Evolutionary conservation across 1,140 invertebrate genomes (phyloP).

Genomic region (Asobara japonica): DNA sequence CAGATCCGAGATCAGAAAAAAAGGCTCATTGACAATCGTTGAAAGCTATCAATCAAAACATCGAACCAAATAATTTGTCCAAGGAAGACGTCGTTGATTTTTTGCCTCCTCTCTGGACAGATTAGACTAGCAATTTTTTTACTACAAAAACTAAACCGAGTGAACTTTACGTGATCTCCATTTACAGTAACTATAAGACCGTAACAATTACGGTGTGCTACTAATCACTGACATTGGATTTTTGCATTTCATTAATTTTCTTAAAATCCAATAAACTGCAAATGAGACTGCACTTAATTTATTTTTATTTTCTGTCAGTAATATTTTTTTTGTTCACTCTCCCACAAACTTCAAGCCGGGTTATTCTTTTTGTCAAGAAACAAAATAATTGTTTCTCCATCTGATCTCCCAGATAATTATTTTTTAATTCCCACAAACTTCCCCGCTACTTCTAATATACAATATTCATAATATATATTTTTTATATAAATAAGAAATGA

Average conservation of each 20-base stretch:
- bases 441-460: neutral
- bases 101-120: slow-evolving; percentile 41
- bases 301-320: slow-evolving; percentile 1
- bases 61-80: slow-evolving; percentile 50
- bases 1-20: neutral
- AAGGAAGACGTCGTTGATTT: slow-evolving; percentile 38
- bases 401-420: slow-evolving; percentile 4
- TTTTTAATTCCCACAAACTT: slow-evolving; percentile 4
- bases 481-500: slow-evolving; percentile 3
- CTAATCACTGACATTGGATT: slow-evolving; percentile 8
- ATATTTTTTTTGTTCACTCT: neutral
- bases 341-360: slow-evolving; percentile 20
- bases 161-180: slow-evolving; percentile 49
- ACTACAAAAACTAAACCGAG: slow-evolving; percentile 31
- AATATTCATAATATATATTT: slow-evolving; percentile 12
- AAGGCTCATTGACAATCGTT: slow-evolving; percentile 56
- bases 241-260: slow-evolving; percentile 4
- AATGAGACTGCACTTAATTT: slow-evolving; percentile 27
- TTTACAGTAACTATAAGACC: slow-evolving; percentile 43
- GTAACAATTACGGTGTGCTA: slow-evolving; percentile 18
- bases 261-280: slow-evolving; percentile 8
- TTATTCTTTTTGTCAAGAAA: slow-evolving; percentile 1
- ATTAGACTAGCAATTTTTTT: slow-evolving; percentile 33
- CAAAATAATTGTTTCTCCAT: slow-evolving; percentile 6
- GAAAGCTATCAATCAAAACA: slow-evolving; percentile 51